Base-by-base conservation (phyloP, 2,888 invertebrate species). In the Mimumesa dahlbomi region DNA sequence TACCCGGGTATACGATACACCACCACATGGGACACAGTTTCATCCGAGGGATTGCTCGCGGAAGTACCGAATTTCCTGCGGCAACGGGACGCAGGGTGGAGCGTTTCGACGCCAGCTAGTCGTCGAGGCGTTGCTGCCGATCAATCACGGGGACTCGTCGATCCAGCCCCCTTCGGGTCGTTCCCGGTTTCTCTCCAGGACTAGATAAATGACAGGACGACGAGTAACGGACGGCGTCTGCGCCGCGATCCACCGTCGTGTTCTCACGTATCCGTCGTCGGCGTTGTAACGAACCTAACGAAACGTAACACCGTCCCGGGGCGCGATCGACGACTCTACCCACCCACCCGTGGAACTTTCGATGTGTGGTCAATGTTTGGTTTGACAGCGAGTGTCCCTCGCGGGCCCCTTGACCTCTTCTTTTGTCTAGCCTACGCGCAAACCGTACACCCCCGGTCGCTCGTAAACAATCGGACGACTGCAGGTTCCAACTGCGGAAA, bases 281-380 rank as follows among this genome's bases (percentile, higher is more conserved):
- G 53, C 53, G 59, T 62, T 59, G 68, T 65, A 73, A 78, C 77
- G 77, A 74, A 72, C 58, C 77, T 73, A 70, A n/a, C n/a, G 84
- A 84, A 85, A 85, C 79, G 54, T 65, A 79, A 85, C 72, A 79
- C 81, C 79, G 70, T 42, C 40, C 34, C 34, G 31, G 48, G 11
- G 36, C 58, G 61, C 40, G 63, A 46, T 31, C n/a, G 57, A 40
- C 49, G 54, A 43, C 42, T 29, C 13, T n/a, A 31, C 29, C 29
- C 29, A 9, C 16, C 31, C 58, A 45, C 49, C 46, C 29, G n/a
- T n/a, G n/a, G n/a, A n/a, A n/a, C n/a, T 22, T 16, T 49, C 58
- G 75, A 72, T 72, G 85, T 79, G 82, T 83, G 85, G 84, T 82
- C 83, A 84, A 76, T 83, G 84, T 85, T 86, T 82, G 77, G 79